Evolutionary conservation across 2,113 vertebrate species (phyloP).

Genomic region (Trachemys scripta): DNA sequence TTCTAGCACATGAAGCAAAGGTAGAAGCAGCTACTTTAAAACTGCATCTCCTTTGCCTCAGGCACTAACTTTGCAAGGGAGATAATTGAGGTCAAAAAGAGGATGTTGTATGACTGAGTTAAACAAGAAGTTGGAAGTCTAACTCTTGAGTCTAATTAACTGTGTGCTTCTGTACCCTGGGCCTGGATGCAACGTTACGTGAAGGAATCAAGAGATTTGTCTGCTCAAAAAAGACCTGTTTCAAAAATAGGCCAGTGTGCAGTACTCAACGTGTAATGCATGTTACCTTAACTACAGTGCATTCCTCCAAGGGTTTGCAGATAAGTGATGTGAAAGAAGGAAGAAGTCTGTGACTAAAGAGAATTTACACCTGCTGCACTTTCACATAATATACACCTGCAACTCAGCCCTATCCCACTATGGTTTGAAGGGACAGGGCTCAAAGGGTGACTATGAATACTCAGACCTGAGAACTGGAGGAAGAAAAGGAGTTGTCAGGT

Average conservation of each 20-base stretch:
- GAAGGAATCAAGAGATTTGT: background rate
- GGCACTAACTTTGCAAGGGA: slow-evolving; percentile 3
- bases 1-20: background rate
- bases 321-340: background rate
- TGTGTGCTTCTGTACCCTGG: background rate
- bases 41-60: slow-evolving; percentile 21
- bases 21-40: background rate
- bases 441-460: background rate
- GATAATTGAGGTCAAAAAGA: slow-evolving; percentile 57
- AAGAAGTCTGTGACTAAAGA: background rate
- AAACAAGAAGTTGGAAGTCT: slow-evolving; percentile 14
- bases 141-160: background rate
- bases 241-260: slow-evolving; percentile 22
- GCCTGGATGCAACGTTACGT: background rate
- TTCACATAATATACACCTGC: background rate
- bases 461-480: background rate
- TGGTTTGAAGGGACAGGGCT: background rate
- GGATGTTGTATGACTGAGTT: slow-evolving; percentile 1
- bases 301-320: background rate
- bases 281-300: background rate
- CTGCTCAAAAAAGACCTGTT: background rate
- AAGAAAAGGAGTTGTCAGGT: background rate
- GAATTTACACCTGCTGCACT: background rate
- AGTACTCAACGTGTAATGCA: background rate
- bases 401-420: background rate